These are phyloP conservation scores for Ostrea denselamellosa DNA, from an alignment of 1,140 invertebrate species.

Conservation along the genomic window DNA sequence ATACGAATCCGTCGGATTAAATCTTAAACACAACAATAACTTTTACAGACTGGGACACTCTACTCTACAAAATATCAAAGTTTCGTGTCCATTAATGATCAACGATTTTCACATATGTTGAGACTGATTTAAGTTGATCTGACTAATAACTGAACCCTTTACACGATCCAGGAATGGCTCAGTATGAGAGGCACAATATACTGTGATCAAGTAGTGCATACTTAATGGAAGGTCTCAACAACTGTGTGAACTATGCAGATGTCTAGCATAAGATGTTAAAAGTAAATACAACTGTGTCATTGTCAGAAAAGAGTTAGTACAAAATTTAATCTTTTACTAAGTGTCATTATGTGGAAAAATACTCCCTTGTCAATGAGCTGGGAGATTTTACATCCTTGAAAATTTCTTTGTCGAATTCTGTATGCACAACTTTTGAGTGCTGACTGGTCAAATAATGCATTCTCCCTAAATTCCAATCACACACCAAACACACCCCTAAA, in stretches of 20 bases:
- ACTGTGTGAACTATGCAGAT: conserved; percentile 7
- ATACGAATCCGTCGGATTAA: no score
- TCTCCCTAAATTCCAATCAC: no score
- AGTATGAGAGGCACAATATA: no score
- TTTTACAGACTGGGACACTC: no score
- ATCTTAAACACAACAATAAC: no score
- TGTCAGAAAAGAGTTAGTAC: not conserved
- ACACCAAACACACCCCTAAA: not conserved
- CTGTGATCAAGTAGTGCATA: not conserved
- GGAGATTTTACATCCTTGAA: conserved; percentile 1
- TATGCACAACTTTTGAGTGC: not conserved
- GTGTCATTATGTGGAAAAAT: not conserved
- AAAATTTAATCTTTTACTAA: no score
- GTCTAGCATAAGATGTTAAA: not conserved
- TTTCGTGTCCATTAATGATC: no score
- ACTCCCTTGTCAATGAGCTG: not conserved
- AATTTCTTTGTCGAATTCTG: not conserved
- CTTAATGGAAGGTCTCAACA: not conserved
- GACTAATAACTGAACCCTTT: no score
- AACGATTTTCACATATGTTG: no score
- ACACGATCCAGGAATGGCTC: no score
- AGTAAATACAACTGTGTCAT: conserved; percentile 14
- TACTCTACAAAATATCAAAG: no score
- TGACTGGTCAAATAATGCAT: not conserved
- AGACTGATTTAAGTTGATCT: no score